A percentile compares a stretch with the other conserved stretches of the same genome.
Conservation (phyloP, 2,888 invertebrate species). For the Sphaerophoria rueppellii region DNA sequence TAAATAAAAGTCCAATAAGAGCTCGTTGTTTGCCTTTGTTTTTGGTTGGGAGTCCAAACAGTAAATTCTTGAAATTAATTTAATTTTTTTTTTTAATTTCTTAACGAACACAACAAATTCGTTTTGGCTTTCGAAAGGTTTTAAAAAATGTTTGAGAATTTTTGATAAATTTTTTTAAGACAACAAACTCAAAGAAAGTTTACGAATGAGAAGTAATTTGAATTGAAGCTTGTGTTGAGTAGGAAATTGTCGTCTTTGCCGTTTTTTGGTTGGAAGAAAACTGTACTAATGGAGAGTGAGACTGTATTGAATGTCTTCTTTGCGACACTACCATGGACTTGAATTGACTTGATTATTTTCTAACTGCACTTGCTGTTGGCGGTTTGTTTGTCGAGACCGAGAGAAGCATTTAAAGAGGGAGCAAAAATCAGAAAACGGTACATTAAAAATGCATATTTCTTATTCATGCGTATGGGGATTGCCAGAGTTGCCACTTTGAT, state of each 20-base stretch:
- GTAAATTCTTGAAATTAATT: conserved; percentile 45
- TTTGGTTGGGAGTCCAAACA: conserved; percentile 48
- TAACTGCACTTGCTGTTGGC: conserved; percentile 51
- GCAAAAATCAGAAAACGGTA: conserved; percentile 29
- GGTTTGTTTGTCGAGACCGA: conserved; percentile 23
- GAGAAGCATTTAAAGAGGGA: not conserved
- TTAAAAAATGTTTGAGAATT: not conserved
- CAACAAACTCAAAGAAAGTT: conserved; percentile 41
- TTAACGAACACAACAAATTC: conserved; percentile 68
- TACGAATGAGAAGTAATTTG: conserved; percentile 25
- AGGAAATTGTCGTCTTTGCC: conserved; percentile 19
- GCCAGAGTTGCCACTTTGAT: conserved; percentile 39
- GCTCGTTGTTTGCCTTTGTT: conserved; percentile 26
- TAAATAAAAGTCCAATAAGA: not conserved
- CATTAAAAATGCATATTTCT: conserved; percentile 12
- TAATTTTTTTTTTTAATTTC: conserved; percentile 25
- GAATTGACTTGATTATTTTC: conserved; percentile 5
- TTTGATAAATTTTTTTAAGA: conserved; percentile 57
- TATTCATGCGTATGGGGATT: conserved; percentile 20
- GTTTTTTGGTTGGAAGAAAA: not conserved
- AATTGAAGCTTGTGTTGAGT: conserved; percentile 25
- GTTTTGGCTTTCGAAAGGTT: conserved; percentile 60
- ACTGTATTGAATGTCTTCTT: conserved; percentile 22
- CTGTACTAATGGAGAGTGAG: conserved; percentile 33
- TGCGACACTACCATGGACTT: conserved; percentile 11